Conservation (phyloP, 2,797 vertebrate genomes). For the Artibeus lituratus region DNA sequence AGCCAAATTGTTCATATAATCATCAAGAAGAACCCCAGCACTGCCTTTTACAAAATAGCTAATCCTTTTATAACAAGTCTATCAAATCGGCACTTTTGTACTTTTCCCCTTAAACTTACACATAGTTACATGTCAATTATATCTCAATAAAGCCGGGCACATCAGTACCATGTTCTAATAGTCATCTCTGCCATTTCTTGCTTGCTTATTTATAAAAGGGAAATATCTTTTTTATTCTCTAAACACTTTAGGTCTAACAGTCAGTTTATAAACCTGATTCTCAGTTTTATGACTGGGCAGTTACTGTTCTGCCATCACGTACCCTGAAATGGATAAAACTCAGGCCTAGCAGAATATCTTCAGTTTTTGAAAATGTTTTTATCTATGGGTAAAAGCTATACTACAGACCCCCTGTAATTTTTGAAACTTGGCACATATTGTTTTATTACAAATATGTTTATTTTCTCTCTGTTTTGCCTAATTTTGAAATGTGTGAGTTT, state of each 20-base stretch:
- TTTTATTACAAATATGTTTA: conserved; percentile 71
- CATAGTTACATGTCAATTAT: neutral
- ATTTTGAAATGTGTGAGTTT: conserved; percentile 72
- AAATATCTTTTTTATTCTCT: conserved; percentile 91
- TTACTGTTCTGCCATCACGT: conserved; percentile 86
- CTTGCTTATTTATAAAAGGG: conserved; percentile 89
- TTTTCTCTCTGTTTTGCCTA: conserved; percentile 70
- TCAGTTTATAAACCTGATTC: conserved; percentile 88
- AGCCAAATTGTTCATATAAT: conserved; percentile 90
- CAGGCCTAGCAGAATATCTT: neutral
- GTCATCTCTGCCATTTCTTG: conserved; percentile 87
- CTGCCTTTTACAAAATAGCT: neutral
- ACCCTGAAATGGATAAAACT: conserved; percentile 88
- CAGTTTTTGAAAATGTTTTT: neutral
- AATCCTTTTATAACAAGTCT: neutral
- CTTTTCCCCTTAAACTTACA: neutral
- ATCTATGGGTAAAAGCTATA: neutral
- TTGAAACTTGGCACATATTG: conserved; percentile 66
- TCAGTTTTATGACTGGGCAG: conserved; percentile 87
- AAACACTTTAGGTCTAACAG: conserved; percentile 89
- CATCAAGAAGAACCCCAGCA: conserved; percentile 79
- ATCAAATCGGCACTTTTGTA: neutral
- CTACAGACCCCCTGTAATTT: neutral
- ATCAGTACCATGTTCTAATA: conserved; percentile 28
- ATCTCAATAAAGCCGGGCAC: neutral